Conservation (phyloP, 2,797 vertebrate genomes). For the Sebastes nivosus region DNA sequence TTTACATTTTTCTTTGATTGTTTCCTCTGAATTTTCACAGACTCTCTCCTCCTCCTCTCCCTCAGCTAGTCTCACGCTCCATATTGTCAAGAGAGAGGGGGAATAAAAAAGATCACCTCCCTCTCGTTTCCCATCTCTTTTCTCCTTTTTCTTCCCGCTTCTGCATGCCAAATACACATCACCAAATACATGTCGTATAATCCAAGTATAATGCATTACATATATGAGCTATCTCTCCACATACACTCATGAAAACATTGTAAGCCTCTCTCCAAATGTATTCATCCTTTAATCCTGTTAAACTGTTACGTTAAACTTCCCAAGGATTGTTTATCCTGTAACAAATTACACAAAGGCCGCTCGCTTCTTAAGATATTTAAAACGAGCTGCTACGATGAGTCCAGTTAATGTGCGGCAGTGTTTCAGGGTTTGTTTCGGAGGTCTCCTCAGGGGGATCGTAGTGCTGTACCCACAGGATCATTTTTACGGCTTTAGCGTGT, state of each 20-base stretch:
- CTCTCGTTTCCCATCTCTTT: conserved; percentile 45
- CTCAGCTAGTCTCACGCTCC: conserved; percentile 48
- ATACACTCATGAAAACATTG: background rate
- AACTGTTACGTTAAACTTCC: conserved; percentile 25
- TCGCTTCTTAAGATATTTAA: background rate
- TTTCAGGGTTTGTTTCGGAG: conserved; percentile 36
- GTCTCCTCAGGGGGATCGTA: conserved; percentile 39
- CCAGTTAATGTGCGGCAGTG: conserved; percentile 1
- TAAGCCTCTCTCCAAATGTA: background rate
- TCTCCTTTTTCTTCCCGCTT: background rate
- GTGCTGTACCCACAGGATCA: conserved; percentile 57
- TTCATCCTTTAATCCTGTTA: conserved; percentile 34
- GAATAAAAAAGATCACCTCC: conserved; percentile 3
- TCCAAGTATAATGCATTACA: conserved; percentile 43
- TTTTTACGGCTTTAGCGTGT: conserved; percentile 39
- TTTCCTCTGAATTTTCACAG: conserved; percentile 38
- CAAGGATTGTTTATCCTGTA: background rate
- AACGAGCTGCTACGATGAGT: background rate
- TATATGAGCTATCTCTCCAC: conserved; percentile 1
- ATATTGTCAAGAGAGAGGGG: conserved; percentile 52
- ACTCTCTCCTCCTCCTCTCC: background rate
- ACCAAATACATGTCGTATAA: conserved; percentile 26
- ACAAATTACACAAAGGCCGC: background rate
- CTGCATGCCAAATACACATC: conserved; percentile 13
- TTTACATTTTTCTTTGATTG: conserved; percentile 63